Conservation (phyloP, 2,113 vertebrate species). For the Lynx canadensis region DNA sequence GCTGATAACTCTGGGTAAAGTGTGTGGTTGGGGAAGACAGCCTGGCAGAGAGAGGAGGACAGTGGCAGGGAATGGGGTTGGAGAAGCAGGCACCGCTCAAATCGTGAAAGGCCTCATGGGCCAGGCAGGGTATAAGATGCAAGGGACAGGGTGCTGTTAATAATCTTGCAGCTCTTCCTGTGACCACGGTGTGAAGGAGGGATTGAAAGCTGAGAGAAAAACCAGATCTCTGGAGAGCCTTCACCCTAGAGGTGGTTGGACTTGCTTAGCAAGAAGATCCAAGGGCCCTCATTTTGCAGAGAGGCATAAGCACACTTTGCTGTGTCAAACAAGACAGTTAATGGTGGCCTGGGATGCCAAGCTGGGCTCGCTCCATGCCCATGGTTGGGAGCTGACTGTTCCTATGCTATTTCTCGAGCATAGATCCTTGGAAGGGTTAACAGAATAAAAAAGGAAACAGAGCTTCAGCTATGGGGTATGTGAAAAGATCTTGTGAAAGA, state of each 20-base stretch:
- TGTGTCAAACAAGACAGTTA: background rate
- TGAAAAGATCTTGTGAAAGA: conserved; percentile 24
- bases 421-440: conserved; percentile 18
- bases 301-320: background rate
- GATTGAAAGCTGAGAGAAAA: background rate
- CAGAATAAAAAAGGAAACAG: background rate
- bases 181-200: background rate
- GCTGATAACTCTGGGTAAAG: no score
- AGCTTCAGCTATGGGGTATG: background rate
- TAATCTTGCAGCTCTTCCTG: background rate
- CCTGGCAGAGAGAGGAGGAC: background rate
- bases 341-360: background rate
- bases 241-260: background rate
- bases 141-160: background rate
- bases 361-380: no score
- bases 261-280: background rate
- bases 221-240: background rate
- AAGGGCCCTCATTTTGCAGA: background rate
- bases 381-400: background rate
- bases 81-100: background rate
- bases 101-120: background rate
- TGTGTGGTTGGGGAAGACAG: background rate
- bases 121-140: background rate
- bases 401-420: background rate
- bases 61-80: background rate